These are phyloP conservation scores for Chelonus insularis DNA, from an alignment of 1,140 invertebrate genomes.

Conservation along the genomic window DNA sequence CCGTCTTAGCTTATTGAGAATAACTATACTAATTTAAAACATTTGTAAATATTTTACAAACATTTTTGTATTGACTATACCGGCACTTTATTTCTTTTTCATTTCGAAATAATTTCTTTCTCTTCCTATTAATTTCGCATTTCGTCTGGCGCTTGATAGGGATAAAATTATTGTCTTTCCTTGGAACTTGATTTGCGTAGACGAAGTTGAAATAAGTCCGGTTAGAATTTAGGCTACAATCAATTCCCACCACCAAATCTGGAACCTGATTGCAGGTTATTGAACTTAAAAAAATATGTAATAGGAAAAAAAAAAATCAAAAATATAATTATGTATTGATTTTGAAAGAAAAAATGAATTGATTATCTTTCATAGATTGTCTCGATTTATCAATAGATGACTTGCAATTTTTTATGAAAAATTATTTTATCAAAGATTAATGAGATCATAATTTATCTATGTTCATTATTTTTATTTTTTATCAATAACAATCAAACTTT, in stretches of 20 bases:
- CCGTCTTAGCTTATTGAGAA: background rate
- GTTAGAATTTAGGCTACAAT: constrained; percentile 56
- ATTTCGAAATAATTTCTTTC: background rate
- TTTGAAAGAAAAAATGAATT: too few species aligned
- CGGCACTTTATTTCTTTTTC: background rate
- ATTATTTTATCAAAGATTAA: too few species aligned
- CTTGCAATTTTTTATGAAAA: too few species aligned
- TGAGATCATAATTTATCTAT: too few species aligned
- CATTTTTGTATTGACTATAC: background rate
- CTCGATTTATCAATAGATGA: too few species aligned
- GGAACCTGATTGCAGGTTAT: constrained; percentile 52
- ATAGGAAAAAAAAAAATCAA: too few species aligned
- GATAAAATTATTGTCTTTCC: background rate
- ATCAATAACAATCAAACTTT: background rate
- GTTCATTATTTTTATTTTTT: background rate
- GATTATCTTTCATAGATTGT: too few species aligned
- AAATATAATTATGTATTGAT: too few species aligned
- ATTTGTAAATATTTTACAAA: too few species aligned
- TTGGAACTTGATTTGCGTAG: background rate
- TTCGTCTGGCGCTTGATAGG: background rate
- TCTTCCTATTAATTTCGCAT: too few species aligned
- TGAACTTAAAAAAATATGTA: constrained; percentile 32
- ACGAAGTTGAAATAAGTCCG: constrained; percentile 27
- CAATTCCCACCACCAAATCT: constrained; percentile 48
- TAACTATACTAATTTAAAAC: too few species aligned